Evolutionary conservation across 2,888 invertebrate species (phyloP).

Genomic region (Drosophila putrida): DNA sequence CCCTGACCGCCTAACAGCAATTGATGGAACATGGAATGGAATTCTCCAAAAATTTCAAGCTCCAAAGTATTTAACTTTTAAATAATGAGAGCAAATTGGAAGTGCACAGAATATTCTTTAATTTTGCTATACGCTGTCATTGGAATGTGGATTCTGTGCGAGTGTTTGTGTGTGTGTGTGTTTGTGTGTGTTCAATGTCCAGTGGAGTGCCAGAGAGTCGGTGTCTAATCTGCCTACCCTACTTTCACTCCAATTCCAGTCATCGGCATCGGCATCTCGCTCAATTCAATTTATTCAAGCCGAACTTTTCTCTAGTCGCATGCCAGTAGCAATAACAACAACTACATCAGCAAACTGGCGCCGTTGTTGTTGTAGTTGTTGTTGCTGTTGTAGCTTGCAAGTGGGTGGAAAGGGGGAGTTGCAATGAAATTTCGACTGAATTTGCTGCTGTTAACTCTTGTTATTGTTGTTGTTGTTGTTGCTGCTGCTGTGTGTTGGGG

Average conservation of each 20-base stretch:
- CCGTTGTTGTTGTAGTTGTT: too few relatives aligned
- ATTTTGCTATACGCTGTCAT: constrained; percentile 16
- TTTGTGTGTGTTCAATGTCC: constrained; percentile 24
- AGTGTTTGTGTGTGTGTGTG: constrained; percentile 23
- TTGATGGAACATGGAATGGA: background rate
- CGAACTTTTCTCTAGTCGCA: constrained; percentile 65
- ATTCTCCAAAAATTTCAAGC: constrained; percentile 2
- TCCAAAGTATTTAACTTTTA: background rate
- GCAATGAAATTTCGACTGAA: constrained; percentile 71
- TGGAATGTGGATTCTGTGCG: constrained; percentile 46
- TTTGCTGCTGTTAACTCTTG: constrained; percentile 28
- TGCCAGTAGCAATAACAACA: constrained; percentile 51
- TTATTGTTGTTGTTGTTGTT: constrained; percentile 33
- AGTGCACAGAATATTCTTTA: constrained; percentile 20
- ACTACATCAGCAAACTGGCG: constrained; percentile 27
- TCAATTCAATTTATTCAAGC: constrained; percentile 80
- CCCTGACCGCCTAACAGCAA: constrained; percentile 15
- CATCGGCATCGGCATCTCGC: constrained; percentile 70
- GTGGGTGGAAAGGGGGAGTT: constrained; percentile 37
- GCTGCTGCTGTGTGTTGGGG: constrained; percentile 45
- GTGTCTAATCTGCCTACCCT: constrained; percentile 83
- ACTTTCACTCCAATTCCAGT: constrained; percentile 83
- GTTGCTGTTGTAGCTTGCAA: constrained; percentile 19
- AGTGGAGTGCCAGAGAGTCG: constrained; percentile 38
- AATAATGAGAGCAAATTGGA: background rate